These are phyloP conservation scores for Orgyia antiqua DNA, from an alignment of 2,888 invertebrate species.

Conservation along the genomic window DNA sequence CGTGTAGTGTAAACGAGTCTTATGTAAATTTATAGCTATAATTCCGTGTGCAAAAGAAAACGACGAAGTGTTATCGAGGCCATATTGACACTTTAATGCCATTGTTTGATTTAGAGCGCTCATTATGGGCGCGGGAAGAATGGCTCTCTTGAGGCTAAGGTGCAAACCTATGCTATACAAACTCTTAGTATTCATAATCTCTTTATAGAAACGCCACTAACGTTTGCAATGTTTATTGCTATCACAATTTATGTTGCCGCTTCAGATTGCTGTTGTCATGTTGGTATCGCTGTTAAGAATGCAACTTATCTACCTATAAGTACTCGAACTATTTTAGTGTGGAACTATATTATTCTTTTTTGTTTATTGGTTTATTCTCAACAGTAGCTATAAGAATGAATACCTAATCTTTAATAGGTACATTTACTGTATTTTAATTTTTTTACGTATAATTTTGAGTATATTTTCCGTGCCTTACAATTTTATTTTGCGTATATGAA, in stretches of 20 bases:
- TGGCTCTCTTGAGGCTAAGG: conserved; percentile 55
- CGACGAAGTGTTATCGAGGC: conserved; percentile 71
- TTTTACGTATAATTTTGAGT: too few relatives aligned
- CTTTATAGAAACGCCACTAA: conserved; percentile 30
- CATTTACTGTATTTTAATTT: too few relatives aligned
- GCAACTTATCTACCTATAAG: too few relatives aligned
- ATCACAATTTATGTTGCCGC: conserved; percentile 22
- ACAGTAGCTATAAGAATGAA: too few relatives aligned
- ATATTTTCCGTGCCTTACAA: too few relatives aligned
- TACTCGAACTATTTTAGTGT: too few relatives aligned
- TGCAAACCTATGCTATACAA: conserved; percentile 40
- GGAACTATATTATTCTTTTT: too few relatives aligned
- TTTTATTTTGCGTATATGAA: too few relatives aligned
- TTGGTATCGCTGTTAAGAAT: too few relatives aligned
- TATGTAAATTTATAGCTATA: conserved; percentile 67
- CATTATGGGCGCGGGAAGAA: conserved; percentile 68
- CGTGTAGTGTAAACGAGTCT: conserved; percentile 46
- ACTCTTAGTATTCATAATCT: conserved; percentile 45
- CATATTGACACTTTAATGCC: conserved; percentile 77
- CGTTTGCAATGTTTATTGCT: conserved; percentile 24
- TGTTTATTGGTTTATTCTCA: too few relatives aligned
- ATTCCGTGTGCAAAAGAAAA: conserved; percentile 71
- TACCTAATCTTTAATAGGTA: too few relatives aligned
- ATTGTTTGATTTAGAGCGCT: conserved; percentile 77
- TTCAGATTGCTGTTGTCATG: conserved; percentile 11